Base-by-base conservation (phyloP, 2,888 invertebrate species). In the Phyto melanocephala region DNA sequence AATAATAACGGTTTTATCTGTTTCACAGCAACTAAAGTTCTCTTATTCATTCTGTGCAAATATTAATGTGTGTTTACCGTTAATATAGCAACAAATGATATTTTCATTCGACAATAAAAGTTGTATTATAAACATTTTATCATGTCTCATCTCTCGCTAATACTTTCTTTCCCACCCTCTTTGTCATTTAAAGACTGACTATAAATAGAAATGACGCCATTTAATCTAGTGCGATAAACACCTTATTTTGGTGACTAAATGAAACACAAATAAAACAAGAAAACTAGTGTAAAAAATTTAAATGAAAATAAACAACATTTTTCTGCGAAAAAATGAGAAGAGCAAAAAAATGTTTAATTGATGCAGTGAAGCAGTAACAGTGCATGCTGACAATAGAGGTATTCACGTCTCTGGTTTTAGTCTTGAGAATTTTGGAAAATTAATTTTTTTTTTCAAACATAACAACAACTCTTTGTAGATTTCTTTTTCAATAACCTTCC, bases 171-270 rank as follows among this genome's bases (percentile, higher is more conserved):
- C 40, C 7, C 7, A 40, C 6, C 11, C 3, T 50, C 11, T 63
- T 20, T n/a, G 20, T 74, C 22, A 35, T 8, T 54, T 6, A 47
- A 63, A 58, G 58, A 40, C 35, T 58, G 50, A 52, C 79, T 65
- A 81, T 71, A 58, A 76, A 76, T 60, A 13, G 35, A 50, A 40
- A 76, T 81, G 80, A 81, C 76, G 70, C 50, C 65, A 80, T 52
- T 50, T 71, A 37, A 71, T 76, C 15, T 11, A n/a, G 56, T 58
- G 37, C 65, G 60, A 60, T 15, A 72, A 67, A 45, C 35, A 72
- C 11, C 28, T 50, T 11, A 76, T 50, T 28, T 50, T 10, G 47
- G 17, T 50, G 58, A 50, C 76, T 50, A 54, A 60, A 77, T 68
- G 22, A 40, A 42, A 56, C 24, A 65, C 37, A 17, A 52, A 63